Evolutionary conservation across 2,888 invertebrate genomes (phyloP).

Genomic region (Pristionchus mayeri): DNA sequence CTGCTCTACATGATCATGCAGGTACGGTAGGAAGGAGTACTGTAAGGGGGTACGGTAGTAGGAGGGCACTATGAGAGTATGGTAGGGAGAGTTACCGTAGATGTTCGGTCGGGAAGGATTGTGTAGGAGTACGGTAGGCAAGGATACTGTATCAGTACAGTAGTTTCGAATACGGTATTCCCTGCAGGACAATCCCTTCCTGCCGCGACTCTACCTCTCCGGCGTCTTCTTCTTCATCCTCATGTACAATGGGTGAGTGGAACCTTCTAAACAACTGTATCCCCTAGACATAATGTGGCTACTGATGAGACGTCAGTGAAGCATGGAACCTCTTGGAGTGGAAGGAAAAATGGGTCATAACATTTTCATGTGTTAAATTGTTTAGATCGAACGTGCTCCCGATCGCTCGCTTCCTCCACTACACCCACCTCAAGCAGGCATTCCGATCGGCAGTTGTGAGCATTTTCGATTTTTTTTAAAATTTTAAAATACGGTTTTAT

Average conservation of each 20-base stretch:
- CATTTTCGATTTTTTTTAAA: neutral
- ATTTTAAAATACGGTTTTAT: too few relatives aligned
- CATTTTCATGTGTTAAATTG: too few relatives aligned
- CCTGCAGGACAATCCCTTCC: slow-evolving; percentile 88
- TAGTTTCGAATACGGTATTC: neutral
- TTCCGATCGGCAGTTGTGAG: slow-evolving; percentile 90
- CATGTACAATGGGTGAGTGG: slow-evolving; percentile 88
- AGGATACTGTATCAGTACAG: neutral
- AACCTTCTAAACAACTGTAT: too few relatives aligned
- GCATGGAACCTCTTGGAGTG: neutral
- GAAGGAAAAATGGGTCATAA: too few relatives aligned
- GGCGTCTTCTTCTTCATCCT: slow-evolving; percentile 97
- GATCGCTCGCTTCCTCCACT: slow-evolving; percentile 91
- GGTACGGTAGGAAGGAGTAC: slow-evolving; percentile 44
- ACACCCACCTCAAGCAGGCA: slow-evolving; percentile 95
- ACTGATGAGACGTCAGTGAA: too few relatives aligned
- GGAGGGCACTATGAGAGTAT: too few relatives aligned
- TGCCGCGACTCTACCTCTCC: slow-evolving; percentile 92
- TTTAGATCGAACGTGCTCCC: slow-evolving; percentile 90
- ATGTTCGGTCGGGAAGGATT: slow-evolving; percentile 56
- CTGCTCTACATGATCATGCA: slow-evolving; percentile 79
- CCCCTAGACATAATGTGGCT: too few relatives aligned
- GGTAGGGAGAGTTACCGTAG: too few relatives aligned
- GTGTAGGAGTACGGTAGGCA: neutral
- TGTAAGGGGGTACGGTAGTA: too few relatives aligned